A percentile compares a stretch with the other conserved stretches of the same genome.
Evolutionary conservation across 2,888 invertebrate genomes (phyloP).

Genomic region (Melinopterus prodromus): DNA sequence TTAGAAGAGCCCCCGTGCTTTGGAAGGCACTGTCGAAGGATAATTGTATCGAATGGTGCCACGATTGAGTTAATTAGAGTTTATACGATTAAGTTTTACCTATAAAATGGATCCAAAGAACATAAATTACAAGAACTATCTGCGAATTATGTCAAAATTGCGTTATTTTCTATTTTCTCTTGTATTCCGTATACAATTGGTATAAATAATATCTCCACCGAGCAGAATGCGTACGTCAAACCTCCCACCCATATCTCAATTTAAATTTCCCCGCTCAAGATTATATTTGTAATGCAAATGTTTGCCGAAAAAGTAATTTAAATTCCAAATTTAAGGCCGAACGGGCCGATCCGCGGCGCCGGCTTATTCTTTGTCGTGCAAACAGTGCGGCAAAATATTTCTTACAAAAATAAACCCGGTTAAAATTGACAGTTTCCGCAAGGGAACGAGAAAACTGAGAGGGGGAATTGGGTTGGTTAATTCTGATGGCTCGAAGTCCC

Average conservation of each 20-base stretch:
- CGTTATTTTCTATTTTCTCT: not conserved
- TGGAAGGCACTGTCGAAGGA: no score
- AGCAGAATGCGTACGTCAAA: not conserved
- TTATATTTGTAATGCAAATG: slow-evolving; percentile 4
- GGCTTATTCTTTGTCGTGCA: not conserved
- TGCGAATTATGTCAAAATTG: no score
- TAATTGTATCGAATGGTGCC: no score
- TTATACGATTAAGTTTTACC: no score
- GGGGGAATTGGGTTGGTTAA: slow-evolving; percentile 13
- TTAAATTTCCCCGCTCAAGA: not conserved
- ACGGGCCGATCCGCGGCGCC: not conserved
- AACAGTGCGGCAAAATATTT: not conserved
- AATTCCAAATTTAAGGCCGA: not conserved
- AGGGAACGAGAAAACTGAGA: not conserved
- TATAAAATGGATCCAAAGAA: no score
- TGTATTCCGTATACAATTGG: not conserved
- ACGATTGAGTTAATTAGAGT: no score
- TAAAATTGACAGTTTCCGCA: not conserved
- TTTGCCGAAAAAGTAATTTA: not conserved
- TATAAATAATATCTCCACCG: not conserved
- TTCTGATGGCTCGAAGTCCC: slow-evolving; percentile 19
- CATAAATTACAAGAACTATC: no score
- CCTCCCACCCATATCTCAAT: not conserved
- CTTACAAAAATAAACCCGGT: not conserved
- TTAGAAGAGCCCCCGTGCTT: no score